Base-by-base conservation (phyloP, 2,113 vertebrate genomes). In the Chaetodon trifascialis region DNA sequence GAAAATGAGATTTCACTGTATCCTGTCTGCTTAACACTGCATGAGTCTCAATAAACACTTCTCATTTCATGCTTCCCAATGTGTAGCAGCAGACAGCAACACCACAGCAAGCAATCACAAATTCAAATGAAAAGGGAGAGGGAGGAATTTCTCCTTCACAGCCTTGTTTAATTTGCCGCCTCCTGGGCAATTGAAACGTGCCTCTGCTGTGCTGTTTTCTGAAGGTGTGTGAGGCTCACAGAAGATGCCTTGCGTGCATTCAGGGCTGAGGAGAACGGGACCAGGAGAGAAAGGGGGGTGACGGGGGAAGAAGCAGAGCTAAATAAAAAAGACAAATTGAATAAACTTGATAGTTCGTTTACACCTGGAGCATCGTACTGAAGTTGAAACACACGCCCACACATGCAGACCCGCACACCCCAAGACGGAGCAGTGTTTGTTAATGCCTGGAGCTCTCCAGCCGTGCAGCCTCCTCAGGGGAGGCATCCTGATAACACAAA, bases 11-110 rank as follows among this genome's bases (percentile, higher is more conserved):
- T 91, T 91, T 84, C 49, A 73, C 73, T 84, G 87, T 83, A 82
- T 90, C 72, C 89, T 80, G 86, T 90, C 85, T 59, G 71, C 85
- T 86, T 83, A 79, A 88, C 86, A 54, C 84, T 23, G 63, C 83
- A 73, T 46, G 88, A 86, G 88, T 82, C 90, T 83, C 83, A 84
- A 87, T 89, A 90, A 91, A 90, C 89, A 84, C 84, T 76, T 83
- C 84, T 91, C 88, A 92, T 91, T 90, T 92, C 88, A 92, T 88
- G 88, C 92, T 93, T 90, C 83, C 84, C 85, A 92, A 91, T 56
- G 90, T 89, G 89, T 59, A 58, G 88, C 75, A 44, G 79, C 87
- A 87, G 84, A 84, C 82, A 70, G 87, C 84, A 84, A 59, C 80
- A 67, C 82, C 68, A 54, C 81, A 36, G 85, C 77, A 52, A 81